phyloP scores from a whole-genome alignment of 2,888 invertebrate species.

The Callinectes sapidus region DNA sequence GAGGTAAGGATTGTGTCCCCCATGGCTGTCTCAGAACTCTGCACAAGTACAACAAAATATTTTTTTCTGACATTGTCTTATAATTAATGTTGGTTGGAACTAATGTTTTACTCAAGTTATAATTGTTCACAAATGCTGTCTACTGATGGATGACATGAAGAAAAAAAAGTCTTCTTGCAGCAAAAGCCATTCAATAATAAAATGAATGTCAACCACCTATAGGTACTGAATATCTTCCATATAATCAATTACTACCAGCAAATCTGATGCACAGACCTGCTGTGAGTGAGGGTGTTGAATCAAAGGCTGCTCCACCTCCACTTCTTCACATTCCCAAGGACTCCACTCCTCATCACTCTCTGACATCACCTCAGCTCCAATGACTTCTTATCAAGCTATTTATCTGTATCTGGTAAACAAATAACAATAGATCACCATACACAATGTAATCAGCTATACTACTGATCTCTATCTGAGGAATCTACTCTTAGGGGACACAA shows the following conservation, averaged over 20 bases:
- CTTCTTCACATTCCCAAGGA: conserved; percentile 58
- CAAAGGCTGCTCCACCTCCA: conserved; percentile 30
- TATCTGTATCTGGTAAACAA: conserved; percentile 27
- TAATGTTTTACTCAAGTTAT: no score
- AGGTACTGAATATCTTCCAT: no score
- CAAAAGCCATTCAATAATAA: no score
- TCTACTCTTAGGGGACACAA: no score
- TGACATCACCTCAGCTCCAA: conserved; percentile 21
- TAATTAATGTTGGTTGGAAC: no score
- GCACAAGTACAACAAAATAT: not conserved
- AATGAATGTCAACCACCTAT: no score
- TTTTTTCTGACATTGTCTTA: no score
- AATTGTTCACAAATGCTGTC: no score
- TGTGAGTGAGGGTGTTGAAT: not conserved
- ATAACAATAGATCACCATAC: not conserved
- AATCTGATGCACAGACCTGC: not conserved
- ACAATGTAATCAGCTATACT: not conserved
- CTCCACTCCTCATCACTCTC: conserved; percentile 63
- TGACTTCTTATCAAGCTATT: conserved; percentile 4
- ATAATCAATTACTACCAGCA: not conserved
- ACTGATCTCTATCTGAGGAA: not conserved
- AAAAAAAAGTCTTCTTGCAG: no score
- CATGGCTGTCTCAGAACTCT: conserved; percentile 5
- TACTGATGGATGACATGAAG: no score
- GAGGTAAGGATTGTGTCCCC: conserved; percentile 15